A percentile compares a stretch with the other conserved stretches of the same genome.
phyloP scores from a whole-genome alignment of 2,888 invertebrate species.

The Platypus cylindrus region DNA sequence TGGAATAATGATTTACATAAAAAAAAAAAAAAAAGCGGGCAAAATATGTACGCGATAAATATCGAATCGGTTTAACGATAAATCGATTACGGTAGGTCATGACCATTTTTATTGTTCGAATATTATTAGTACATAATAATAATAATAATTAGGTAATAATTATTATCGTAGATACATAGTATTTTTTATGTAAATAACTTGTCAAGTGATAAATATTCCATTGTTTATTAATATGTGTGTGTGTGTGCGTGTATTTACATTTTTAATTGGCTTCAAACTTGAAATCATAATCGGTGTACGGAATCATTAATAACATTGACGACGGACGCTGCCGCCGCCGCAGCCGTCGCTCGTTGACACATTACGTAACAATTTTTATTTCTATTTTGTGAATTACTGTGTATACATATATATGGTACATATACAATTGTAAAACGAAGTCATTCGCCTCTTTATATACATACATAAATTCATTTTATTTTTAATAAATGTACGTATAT shows the following conservation, averaged over 20 bases:
- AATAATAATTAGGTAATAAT: too few relatives aligned
- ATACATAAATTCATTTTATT: too few relatives aligned
- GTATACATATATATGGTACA: too few relatives aligned
- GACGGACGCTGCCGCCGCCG: too few relatives aligned
- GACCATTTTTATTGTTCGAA: slow-evolving; percentile 16
- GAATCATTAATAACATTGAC: slow-evolving; percentile 9
- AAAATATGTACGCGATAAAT: too few relatives aligned
- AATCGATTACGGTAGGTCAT: slow-evolving; percentile 23
- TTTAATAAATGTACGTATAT: slow-evolving; percentile 12
- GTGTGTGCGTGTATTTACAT: slow-evolving; percentile 18
- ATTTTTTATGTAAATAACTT: slow-evolving; percentile 26
- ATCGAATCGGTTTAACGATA: too few relatives aligned
- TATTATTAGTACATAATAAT: slow-evolving; percentile 24
- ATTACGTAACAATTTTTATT: slow-evolving; percentile 9
- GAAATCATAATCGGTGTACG: slow-evolving; percentile 8
- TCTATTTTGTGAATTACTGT: too few relatives aligned
- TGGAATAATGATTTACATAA: too few relatives aligned
- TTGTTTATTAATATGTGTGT: too few relatives aligned
- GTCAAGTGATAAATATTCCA: slow-evolving; percentile 22
- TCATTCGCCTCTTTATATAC: slow-evolving; percentile 13
- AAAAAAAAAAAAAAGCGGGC: too few relatives aligned
- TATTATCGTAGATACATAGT: too few relatives aligned
- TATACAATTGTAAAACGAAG: slow-evolving; percentile 7
- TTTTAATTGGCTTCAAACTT: slow-evolving; percentile 16
- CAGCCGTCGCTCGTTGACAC: slow-evolving; percentile 5